phyloP scores from a whole-genome alignment of 2,113 vertebrate species.

The Atherinomorus stipes region DNA sequence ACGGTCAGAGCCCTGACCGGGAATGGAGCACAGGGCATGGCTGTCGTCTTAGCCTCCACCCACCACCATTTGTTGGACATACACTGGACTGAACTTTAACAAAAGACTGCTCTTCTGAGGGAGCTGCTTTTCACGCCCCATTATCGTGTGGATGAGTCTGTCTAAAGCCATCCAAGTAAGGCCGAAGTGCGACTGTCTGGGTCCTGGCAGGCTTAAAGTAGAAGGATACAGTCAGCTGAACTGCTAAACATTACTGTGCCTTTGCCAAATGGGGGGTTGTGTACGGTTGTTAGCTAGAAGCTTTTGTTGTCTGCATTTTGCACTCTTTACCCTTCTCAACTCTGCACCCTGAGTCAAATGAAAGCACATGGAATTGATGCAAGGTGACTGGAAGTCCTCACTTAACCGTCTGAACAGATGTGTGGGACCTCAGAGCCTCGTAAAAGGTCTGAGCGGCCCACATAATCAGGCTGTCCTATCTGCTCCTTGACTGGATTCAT shows the following conservation, averaged over 20 bases:
- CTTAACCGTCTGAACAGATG: conserved; percentile 72
- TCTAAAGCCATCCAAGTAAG: conserved; percentile 49
- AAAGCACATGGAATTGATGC: conserved; percentile 82
- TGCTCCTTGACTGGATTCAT: conserved; percentile 71
- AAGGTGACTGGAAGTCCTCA: conserved; percentile 77
- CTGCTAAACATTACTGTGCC: conserved; percentile 77
- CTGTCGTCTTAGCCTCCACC: conserved; percentile 40
- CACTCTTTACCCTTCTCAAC: conserved; percentile 45
- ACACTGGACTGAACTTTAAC: conserved; percentile 53
- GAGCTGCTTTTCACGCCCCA: conserved; percentile 42
- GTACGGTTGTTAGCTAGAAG: conserved; percentile 52
- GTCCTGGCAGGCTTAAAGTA: conserved; percentile 36
- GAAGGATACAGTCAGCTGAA: conserved; percentile 52
- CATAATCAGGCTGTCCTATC: conserved; percentile 76
- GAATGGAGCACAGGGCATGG: conserved; percentile 60
- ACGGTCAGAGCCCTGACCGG: conserved; percentile 35
- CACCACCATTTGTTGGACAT: conserved; percentile 44
- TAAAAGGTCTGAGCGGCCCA: conserved; percentile 62
- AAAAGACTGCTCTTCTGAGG: conserved; percentile 49
- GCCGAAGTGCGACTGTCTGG: conserved; percentile 34
- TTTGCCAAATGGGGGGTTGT: conserved; percentile 71
- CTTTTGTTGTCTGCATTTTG: conserved; percentile 59
- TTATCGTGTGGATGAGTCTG: conserved; percentile 52
- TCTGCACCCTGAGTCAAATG: conserved; percentile 64
- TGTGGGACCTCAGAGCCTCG: conserved; percentile 61